These are phyloP conservation scores for Clostera curtula DNA, from an alignment of 2,888 invertebrate genomes.

Conservation along the genomic window DNA sequence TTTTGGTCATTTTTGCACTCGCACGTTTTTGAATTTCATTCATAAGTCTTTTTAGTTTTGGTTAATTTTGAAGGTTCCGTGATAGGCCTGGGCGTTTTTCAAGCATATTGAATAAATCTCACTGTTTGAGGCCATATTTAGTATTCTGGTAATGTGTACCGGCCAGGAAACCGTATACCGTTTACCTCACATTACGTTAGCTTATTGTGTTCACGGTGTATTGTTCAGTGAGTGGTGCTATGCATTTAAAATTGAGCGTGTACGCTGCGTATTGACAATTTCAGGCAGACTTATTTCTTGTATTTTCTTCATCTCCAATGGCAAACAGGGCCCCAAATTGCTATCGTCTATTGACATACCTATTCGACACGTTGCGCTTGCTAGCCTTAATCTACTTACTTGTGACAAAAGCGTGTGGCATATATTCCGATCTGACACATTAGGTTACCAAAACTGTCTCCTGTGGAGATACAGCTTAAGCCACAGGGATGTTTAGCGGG, in stretches of 20 bases:
- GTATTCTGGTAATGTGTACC: constrained; percentile 42
- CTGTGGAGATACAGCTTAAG: too few relatives aligned
- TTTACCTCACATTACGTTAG: constrained; percentile 59
- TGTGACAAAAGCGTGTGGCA: too few relatives aligned
- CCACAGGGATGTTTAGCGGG: too few relatives aligned
- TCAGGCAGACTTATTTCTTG: constrained; percentile 14
- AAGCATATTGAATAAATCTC: constrained; percentile 19
- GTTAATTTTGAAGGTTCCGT: neutral
- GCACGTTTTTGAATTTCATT: too few relatives aligned
- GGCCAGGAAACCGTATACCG: constrained; percentile 53
- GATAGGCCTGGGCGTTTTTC: constrained; percentile 11
- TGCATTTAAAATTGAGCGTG: constrained; percentile 44
- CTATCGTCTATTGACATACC: too few relatives aligned
- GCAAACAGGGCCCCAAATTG: neutral
- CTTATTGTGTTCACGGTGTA: constrained; percentile 52
- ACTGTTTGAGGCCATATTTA: constrained; percentile 39
- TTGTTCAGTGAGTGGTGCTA: constrained; percentile 44
- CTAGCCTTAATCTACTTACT: too few relatives aligned
- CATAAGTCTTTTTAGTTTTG: too few relatives aligned
- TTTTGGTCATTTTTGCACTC: too few relatives aligned
- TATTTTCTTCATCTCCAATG: neutral
- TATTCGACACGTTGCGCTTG: too few relatives aligned
- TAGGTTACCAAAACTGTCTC: too few relatives aligned
- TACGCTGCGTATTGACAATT: constrained; percentile 24
- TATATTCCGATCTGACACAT: too few relatives aligned